Base-by-base conservation (phyloP, 1,140 invertebrate genomes). In the Rhopalosiphum maidis region DNA sequence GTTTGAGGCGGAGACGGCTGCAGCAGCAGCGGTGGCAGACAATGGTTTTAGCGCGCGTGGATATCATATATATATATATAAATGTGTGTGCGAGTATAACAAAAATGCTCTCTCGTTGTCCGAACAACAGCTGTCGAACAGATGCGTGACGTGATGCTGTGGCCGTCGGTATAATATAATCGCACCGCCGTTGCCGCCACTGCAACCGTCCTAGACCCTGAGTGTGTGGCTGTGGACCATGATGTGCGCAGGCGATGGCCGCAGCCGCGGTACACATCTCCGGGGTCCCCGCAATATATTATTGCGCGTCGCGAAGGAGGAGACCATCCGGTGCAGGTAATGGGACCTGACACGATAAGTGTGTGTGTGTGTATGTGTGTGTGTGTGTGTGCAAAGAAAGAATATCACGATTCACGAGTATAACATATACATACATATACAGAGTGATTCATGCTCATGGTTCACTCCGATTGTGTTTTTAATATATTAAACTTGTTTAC, bases 121-220 rank as follows among this genome's bases (percentile, higher is more conserved):
- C n/a, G 91, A 54, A 92, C 2, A 86, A 86, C 91, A 93, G 91
- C 91, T 93, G 91, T 93, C 91, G 91, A 86, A 93, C 91, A 93
- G 91, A 92, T 92, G 90, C 60, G 35, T 6, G 48, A 46, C 48
- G 87, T 48, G 90, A 92, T 85, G 91, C 82, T 85, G 91, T 30
- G 77, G 89, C 15, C 25, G 46, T 9, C 87, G 46, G n/a, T 30
- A 86, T n/a, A 46, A 86, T 86, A 89, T 48, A n/a, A 88, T 88
- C 86, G 43, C 86, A 22, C 30, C 25, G 43, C 43, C 25, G 41
- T 18, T n/a, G 77, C 7, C 35, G 83, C 22, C 41, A 11, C 83
- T 25, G 37, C 46, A 11, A 87, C 86, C 30, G 87, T 51, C 87
- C 60, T 15, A 77, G 46, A 15, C 85, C 46, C 46, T 23, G 85